Evolutionary conservation across 2,888 invertebrate genomes (phyloP), one percentile per base, ranked within the genome.

Genomic region (Philereme transversata): DNA sequence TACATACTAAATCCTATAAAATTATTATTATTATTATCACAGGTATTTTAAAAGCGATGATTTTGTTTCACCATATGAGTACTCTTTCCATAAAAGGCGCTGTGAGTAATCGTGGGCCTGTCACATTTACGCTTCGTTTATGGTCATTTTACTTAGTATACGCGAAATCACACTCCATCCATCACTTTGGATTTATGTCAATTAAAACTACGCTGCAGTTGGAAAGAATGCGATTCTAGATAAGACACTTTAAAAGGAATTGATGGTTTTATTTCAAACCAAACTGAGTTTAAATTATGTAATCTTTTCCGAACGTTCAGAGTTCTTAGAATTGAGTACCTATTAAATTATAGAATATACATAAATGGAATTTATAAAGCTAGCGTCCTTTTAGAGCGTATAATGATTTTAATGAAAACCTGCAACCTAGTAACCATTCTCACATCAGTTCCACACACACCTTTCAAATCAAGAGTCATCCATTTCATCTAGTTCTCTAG

Each of bases 81-180:
- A 55, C 51, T 53, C 55, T 49, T 61, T 33, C 69, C 67, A 53
- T 65, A 59, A 45, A 68, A 52, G 68, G 67, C 62, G 44, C 56
- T 56, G 64, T 67, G 67, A 67, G 65, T 67, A 70, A 74, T 59
- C 67, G n/a, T 34, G 60, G 57, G 60, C 69, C 35, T 65, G 67
- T 68, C 65, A 61, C 64, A 68, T 71, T 64, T 62, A 51, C 66
- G 49, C 56, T 35, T 49, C 68, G 53, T 64, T 68, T 68, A 72
- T 66, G 66, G 73, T 58, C 59, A 70, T 68, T 70, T 68, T 60
- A 62, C 64, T 67, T 51, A 36, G 45, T 38, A 49, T 62, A 44
- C n/a, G 51, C 44, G 48, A 62, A 62, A 45, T 62, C 43, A 63
- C 59, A 62, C 61, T 36, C 46, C 55, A 48, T 51, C 40, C 10